A percentile compares a stretch with the other conserved stretches of the same genome.
Evolutionary conservation across 2,113 vertebrate genomes (phyloP).

Genomic region (Sigmodon hispidus): DNA sequence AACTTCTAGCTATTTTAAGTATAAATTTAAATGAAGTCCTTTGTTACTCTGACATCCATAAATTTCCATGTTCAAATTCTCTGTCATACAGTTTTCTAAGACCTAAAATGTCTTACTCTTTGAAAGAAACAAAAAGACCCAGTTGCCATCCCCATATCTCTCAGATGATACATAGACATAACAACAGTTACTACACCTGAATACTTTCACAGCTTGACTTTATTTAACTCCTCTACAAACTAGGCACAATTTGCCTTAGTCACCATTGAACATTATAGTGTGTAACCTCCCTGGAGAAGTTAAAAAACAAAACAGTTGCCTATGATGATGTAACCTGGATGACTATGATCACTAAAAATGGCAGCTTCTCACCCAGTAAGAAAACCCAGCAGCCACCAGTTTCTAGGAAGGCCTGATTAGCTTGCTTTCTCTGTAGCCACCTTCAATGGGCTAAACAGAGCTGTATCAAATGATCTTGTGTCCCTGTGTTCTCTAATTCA

Average conservation of each 20-base stretch:
- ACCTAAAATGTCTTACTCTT: background rate
- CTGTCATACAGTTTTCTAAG: background rate
- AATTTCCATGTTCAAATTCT: background rate
- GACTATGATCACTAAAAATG: background rate
- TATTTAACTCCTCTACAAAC: background rate
- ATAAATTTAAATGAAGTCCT: background rate
- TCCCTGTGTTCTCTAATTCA: background rate
- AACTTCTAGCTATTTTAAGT: background rate
- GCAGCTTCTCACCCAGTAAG: background rate
- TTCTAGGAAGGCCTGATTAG: background rate
- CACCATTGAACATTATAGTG: background rate
- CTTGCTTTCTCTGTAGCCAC: background rate
- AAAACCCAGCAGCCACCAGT: background rate
- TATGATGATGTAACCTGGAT: background rate
- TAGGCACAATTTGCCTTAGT: background rate
- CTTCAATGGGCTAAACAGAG: background rate
- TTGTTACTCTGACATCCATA: background rate
- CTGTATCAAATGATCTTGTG: fast-evolving
- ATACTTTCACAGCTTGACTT: background rate
- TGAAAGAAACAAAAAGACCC: background rate
- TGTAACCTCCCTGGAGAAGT: background rate
- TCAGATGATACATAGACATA: background rate
- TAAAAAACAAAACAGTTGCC: background rate
- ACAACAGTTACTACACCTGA: background rate
- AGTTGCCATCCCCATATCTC: background rate